Percentiles rank a stretch among this genome's conserved stretches.
Evolutionary conservation across 1,140 invertebrate genomes (phyloP).

Genomic region (Delia radicum): DNA sequence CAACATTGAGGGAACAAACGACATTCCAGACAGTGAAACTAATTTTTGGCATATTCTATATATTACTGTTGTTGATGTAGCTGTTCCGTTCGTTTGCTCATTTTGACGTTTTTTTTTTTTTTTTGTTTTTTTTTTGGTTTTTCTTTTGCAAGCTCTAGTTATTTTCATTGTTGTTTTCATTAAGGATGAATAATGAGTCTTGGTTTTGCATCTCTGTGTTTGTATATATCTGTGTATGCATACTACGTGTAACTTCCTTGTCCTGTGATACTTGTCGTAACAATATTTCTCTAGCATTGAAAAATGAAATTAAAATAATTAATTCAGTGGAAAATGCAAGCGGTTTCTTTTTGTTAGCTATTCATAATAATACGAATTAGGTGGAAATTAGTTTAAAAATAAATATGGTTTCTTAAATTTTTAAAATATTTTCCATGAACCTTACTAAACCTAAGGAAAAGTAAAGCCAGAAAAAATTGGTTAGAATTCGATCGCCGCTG

Average conservation of each 20-base stretch:
- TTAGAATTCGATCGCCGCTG: no score
- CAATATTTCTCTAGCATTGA: slow-evolving; percentile 4
- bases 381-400: neutral
- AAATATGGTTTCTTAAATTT: neutral
- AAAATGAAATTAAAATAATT: slow-evolving; percentile 24
- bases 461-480: no score
- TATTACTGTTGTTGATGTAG: slow-evolving; percentile 38
- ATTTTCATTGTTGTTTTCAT: neutral
- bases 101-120: slow-evolving; percentile 27
- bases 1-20: neutral
- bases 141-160: neutral
- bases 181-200: slow-evolving; percentile 22
- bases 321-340: slow-evolving; percentile 23
- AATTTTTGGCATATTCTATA: slow-evolving; percentile 17
- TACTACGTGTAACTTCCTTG: slow-evolving; percentile 3
- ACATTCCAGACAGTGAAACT: slow-evolving; percentile 12
- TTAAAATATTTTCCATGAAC: no score
- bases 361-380: slow-evolving; percentile 20
- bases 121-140: neutral
- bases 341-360: neutral
- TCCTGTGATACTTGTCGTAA: slow-evolving; percentile 4
- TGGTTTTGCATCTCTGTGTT: slow-evolving; percentile 1
- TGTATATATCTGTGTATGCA: neutral
- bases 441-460: no score
- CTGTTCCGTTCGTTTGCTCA: slow-evolving; percentile 29